Conservation (phyloP, 2,113 vertebrate species). For the Irena cyanogastra region DNA sequence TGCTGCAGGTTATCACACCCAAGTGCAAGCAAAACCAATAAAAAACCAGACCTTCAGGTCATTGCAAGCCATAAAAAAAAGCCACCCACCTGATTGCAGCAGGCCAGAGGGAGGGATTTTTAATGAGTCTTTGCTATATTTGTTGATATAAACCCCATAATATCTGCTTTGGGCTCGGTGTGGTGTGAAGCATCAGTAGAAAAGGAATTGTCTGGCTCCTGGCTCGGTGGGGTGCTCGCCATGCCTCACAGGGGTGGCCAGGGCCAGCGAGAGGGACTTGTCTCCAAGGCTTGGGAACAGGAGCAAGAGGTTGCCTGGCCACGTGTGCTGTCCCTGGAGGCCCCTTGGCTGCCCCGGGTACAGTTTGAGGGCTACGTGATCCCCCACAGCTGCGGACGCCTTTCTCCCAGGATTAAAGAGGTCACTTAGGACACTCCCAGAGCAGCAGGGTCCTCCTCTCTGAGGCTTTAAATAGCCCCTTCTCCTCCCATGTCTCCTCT, state of each 20-base stretch:
- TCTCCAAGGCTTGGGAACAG: background rate
- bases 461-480: conserved; percentile 54
- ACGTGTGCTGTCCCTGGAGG: background rate
- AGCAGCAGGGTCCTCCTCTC: background rate
- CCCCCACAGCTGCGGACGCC: conserved; percentile 57
- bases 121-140: background rate
- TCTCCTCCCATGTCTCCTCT: background rate
- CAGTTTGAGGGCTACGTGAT: conserved; percentile 59
- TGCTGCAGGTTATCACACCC: background rate
- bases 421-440: conserved; percentile 50
- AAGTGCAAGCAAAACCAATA: background rate
- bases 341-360: background rate
- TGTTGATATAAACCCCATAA: background rate
- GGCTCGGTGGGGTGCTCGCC: background rate
- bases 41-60: background rate
- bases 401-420: conserved; percentile 62
- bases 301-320: background rate
- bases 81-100: background rate
- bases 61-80: background rate
- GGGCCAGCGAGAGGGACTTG: background rate
- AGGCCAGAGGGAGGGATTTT: background rate
- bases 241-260: background rate
- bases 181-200: background rate
- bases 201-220: background rate
- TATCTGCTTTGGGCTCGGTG: background rate